Percentiles rank a stretch among this genome's conserved stretches.
Evolutionary conservation across 2,113 vertebrate genomes (phyloP).

Genomic region (Cinclus cinclus): DNA sequence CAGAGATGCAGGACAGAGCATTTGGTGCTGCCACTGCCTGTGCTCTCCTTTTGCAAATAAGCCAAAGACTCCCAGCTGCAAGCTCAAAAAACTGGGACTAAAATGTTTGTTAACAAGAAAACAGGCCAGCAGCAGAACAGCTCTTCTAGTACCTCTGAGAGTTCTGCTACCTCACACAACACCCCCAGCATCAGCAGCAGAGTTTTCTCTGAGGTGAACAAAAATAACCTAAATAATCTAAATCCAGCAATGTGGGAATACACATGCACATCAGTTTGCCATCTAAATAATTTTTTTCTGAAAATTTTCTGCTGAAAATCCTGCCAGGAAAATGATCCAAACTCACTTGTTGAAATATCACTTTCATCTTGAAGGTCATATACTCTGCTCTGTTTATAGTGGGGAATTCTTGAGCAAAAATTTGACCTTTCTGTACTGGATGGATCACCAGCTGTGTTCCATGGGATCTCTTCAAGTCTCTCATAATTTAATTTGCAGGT

Average conservation of each 20-base stretch:
- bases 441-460: neutral
- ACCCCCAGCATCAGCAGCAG: neutral
- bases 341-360: neutral
- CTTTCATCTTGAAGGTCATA: neutral
- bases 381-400: neutral
- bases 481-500: neutral
- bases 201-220: neutral
- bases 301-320: neutral
- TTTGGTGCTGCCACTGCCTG: neutral
- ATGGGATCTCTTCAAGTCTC: neutral
- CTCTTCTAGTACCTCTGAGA: neutral
- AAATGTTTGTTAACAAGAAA: neutral
- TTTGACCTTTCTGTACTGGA: neutral
- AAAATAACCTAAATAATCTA: neutral
- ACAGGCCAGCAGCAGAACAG: neutral
- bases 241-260: neutral
- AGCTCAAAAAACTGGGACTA: neutral
- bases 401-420: neutral
- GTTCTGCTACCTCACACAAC: neutral
- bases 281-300: fast-evolving
- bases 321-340: neutral
- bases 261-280: neutral
- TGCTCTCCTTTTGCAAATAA: neutral
- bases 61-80: neutral
- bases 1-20: neutral